Percentiles rank a stretch among this genome's conserved stretches.
phyloP scores from a whole-genome alignment of 2,113 vertebrate species.

The Crypturellus undulatus region DNA sequence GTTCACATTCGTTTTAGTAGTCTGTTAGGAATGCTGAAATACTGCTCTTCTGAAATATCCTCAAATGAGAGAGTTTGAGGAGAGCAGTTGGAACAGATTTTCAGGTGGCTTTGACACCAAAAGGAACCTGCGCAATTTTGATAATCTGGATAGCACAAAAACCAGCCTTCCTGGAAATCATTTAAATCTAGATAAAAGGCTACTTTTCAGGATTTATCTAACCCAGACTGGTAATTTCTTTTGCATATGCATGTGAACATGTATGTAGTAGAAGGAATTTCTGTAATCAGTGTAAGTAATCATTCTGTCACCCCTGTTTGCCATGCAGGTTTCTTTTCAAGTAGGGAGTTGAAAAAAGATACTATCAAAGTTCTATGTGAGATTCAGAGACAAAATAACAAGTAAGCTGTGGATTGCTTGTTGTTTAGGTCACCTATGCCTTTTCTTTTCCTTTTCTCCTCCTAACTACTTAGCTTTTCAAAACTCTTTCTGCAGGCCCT shows the following conservation, averaged over 20 bases:
- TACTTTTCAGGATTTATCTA: neutral
- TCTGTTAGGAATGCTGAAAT: neutral
- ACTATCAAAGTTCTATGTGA: neutral
- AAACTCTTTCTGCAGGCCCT: neutral
- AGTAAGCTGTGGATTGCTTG: neutral
- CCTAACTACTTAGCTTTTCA: accelerated
- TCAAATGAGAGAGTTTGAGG: neutral
- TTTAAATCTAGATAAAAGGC: neutral
- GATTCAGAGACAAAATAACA: neutral
- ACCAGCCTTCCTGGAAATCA: neutral
- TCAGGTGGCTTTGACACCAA: neutral
- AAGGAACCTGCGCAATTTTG: neutral
- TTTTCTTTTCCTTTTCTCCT: neutral
- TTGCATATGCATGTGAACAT: neutral
- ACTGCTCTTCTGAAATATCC: neutral
- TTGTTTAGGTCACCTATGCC: neutral
- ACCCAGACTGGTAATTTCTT: neutral
- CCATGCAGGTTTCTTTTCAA: neutral
- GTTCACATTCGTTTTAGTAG: neutral
- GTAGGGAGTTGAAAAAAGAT: neutral
- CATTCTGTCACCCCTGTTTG: neutral
- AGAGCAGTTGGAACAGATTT: neutral
- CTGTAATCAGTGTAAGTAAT: neutral
- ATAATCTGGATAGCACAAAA: neutral
- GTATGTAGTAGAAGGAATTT: neutral